Evolutionary conservation across 2,888 invertebrate species (phyloP).

Genomic region (Cerastis leucographa): DNA sequence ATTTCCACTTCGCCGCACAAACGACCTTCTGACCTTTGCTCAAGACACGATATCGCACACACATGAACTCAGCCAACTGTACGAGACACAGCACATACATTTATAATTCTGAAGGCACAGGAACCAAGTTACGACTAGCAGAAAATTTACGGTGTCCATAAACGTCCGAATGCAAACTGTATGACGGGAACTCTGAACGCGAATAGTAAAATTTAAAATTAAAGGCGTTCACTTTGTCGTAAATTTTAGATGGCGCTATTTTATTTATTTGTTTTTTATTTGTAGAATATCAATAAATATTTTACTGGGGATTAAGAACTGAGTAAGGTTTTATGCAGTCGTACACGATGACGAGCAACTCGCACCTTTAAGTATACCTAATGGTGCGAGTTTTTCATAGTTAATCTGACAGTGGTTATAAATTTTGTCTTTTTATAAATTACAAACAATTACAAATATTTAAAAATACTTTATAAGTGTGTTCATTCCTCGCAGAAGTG

Average conservation of each 20-base stretch:
- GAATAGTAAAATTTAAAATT: conserved; percentile 65
- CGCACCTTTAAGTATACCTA: too few relatives aligned
- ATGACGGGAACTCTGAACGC: conserved; percentile 59
- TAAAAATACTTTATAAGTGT: too few relatives aligned
- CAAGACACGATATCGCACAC: conserved; percentile 36
- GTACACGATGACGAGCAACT: neutral
- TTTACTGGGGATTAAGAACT: conserved; percentile 8
- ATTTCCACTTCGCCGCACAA: conserved; percentile 14
- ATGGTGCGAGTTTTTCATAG: neutral
- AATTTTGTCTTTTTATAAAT: neutral
- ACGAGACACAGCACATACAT: conserved; percentile 57
- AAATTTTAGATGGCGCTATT: conserved; percentile 56
- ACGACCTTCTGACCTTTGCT: conserved; percentile 26
- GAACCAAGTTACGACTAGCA: conserved; percentile 67
- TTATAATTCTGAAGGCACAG: conserved; percentile 63
- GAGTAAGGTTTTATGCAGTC: neutral
- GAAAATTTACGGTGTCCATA: conserved; percentile 69
- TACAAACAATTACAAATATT: neutral
- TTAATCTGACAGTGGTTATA: neutral
- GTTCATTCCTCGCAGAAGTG: neutral
- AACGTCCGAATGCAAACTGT: conserved; percentile 66
- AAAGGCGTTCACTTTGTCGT: conserved; percentile 62
- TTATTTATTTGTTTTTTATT: conserved; percentile 48
- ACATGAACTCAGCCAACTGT: conserved; percentile 46
- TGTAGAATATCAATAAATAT: conserved; percentile 30